Evolutionary conservation across 2,113 vertebrate genomes (phyloP), one percentile per base, ranked within the genome.

Genomic region (Limnothrissa miodon): DNA sequence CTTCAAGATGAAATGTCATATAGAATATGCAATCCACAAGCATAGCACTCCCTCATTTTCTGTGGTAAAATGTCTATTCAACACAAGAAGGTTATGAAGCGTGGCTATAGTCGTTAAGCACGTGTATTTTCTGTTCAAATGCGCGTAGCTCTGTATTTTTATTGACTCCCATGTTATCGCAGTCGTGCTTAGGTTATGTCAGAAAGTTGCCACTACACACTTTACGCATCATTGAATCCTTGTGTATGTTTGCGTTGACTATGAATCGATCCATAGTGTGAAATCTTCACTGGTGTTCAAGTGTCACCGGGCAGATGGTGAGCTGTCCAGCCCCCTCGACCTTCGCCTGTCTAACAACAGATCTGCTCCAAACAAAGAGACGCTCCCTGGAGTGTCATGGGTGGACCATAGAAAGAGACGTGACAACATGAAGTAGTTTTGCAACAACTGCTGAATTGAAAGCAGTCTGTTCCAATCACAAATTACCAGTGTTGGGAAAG

Each of bases 301-400:
- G 29, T 74, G 66, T 74, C 29, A 74, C 0, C 36, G 33, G 66
- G 36, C 66, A 74, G 66, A 74, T 74, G 66, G 66, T 74, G 66
- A 17, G 29, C 66, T 74, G 66, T 74, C 66, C 66, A 74, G 66
- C 66, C 66, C 66, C 66, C 66, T 74, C 66, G 66, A 74, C 66
- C 66, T 74, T 36, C 36, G 29, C 62, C 15, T 74, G 66, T 74
- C 66, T 36, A 15, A 33, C 66, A 74, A 33, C 66, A 74, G 36
- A 39, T 13, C 66, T 33, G 2, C 13, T 74, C 66, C 66, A 74
- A 17, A 74, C 66, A 74, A 74, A 74, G 29, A 74, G 33, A 74
- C 66, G 66, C 29, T 36, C 25, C 36, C 11, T 33, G 66, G 66
- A 74, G 66, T 74, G 66, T 33, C 66, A 74, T 74, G 15, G 15